Evolutionary conservation across 2,888 invertebrate genomes (phyloP).

Genomic region (Eupithecia centaureata): DNA sequence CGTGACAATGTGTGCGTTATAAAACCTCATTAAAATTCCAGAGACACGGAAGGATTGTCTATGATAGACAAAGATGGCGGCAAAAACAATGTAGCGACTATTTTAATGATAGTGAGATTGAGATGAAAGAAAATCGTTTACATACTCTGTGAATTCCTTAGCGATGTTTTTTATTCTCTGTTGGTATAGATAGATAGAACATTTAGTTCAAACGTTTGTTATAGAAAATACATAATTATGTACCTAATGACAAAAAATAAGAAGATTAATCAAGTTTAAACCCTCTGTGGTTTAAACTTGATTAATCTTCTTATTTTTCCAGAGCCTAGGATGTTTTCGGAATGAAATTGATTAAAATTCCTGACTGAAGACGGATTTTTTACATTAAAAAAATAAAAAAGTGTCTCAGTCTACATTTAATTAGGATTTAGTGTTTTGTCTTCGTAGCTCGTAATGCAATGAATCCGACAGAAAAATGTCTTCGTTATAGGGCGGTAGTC

Average conservation of each 20-base stretch:
- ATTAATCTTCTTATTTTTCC: not conserved
- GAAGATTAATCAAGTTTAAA: too few species aligned
- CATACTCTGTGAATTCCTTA: not conserved
- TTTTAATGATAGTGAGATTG: constrained; percentile 33
- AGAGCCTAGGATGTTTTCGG: not conserved
- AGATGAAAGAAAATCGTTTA: constrained; percentile 7
- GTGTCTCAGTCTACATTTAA: constrained; percentile 17
- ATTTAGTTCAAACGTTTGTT: not conserved
- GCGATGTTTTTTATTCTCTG: not conserved
- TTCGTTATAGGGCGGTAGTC: constrained; percentile 21
- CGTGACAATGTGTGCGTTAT: constrained; percentile 48
- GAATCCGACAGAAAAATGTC: constrained; percentile 29
- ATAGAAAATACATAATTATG: not conserved
- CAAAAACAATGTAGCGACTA: constrained; percentile 50
- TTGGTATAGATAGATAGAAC: not conserved
- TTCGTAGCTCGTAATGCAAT: constrained; percentile 30
- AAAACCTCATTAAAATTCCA: constrained; percentile 64
- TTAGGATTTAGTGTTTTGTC: constrained; percentile 27
- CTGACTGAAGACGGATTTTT: not conserved
- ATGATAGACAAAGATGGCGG: constrained; percentile 46
- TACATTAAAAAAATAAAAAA: constrained; percentile 15
- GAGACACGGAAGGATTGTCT: constrained; percentile 52
- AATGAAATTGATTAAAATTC: not conserved
- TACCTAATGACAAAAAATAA: too few species aligned
- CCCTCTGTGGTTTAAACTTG: too few species aligned